Conservation (phyloP, 2,888 invertebrate species). For the Candidula unifasciata region DNA sequence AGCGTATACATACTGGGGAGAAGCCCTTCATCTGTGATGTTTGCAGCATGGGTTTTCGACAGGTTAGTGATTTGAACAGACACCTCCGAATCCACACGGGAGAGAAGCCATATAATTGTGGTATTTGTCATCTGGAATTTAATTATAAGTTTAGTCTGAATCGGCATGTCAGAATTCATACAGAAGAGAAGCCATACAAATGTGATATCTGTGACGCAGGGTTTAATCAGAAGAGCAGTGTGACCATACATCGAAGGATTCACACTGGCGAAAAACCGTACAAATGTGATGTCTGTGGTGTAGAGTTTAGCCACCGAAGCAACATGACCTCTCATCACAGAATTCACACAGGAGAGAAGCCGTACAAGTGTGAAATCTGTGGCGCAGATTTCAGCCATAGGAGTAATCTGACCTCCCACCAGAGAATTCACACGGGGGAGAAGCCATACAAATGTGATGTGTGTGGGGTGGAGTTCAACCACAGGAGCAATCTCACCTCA, state of each 20-base stretch:
- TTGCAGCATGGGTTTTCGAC: constrained; percentile 13
- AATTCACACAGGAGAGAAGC: constrained; percentile 11
- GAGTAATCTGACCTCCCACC: not conserved
- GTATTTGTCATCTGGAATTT: not conserved
- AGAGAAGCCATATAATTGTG: constrained; percentile 10
- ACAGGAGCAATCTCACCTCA: not conserved
- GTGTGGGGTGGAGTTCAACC: constrained; percentile 16
- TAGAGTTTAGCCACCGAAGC: constrained; percentile 3
- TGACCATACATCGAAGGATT: constrained; percentile 1
- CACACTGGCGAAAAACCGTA: constrained; percentile 22
- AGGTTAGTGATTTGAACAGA: constrained; percentile 12
- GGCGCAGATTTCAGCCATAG: constrained; percentile 1
- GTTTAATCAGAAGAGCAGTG: constrained; percentile 5
- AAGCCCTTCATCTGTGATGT: constrained; percentile 11
- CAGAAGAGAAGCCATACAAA: constrained; percentile 1
- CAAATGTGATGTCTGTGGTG: constrained; percentile 3
- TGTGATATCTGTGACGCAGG: constrained; percentile 12
- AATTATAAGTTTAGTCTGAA: not conserved
- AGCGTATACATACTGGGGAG: constrained; percentile 14
- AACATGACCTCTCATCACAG: not conserved
- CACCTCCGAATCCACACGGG: constrained; percentile 13
- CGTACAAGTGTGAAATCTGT: constrained; percentile 18
- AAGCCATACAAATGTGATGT: constrained; percentile 17
- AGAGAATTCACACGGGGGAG: constrained; percentile 18
- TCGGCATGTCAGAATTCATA: constrained; percentile 6